Percentiles rank a stretch among this genome's conserved stretches.
These are phyloP conservation scores for Pteropus rufus DNA, from an alignment of 2,797 vertebrate genomes.

Conservation along the genomic window DNA sequence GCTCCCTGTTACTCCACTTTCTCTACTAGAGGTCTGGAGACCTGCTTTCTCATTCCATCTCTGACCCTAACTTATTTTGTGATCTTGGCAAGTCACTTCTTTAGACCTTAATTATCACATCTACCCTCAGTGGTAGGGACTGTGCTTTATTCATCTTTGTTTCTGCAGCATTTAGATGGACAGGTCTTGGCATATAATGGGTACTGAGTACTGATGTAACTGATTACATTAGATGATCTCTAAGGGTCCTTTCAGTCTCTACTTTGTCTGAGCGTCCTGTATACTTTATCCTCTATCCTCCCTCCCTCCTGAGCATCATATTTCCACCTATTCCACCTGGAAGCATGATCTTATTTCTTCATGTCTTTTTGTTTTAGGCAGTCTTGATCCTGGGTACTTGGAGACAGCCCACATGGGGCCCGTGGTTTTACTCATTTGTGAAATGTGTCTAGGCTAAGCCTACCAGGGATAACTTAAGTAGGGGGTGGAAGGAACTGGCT, in stretches of 20 bases:
- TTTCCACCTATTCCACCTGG: background rate
- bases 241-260: background rate
- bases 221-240: background rate
- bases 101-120: slow-evolving; percentile 11
- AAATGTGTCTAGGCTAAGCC: slow-evolving; percentile 20
- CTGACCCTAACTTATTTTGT: background rate
- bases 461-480: background rate
- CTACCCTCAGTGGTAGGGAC: background rate
- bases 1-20: background rate
- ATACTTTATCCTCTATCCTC: background rate
- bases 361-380: background rate
- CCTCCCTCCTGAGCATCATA: background rate
- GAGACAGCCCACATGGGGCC: background rate
- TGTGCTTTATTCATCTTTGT: background rate
- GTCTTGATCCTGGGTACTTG: background rate
- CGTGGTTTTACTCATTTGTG: background rate
- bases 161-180: slow-evolving; percentile 24
- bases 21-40: background rate
- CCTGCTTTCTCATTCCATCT: background rate
- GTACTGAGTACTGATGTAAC: background rate
- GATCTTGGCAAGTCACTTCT: background rate
- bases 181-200: background rate
- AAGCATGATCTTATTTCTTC: slow-evolving; percentile 1
- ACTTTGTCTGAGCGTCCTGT: background rate
- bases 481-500: background rate